phyloP scores from a whole-genome alignment of 2,888 invertebrate genomes.

The Desoria tigrina region DNA sequence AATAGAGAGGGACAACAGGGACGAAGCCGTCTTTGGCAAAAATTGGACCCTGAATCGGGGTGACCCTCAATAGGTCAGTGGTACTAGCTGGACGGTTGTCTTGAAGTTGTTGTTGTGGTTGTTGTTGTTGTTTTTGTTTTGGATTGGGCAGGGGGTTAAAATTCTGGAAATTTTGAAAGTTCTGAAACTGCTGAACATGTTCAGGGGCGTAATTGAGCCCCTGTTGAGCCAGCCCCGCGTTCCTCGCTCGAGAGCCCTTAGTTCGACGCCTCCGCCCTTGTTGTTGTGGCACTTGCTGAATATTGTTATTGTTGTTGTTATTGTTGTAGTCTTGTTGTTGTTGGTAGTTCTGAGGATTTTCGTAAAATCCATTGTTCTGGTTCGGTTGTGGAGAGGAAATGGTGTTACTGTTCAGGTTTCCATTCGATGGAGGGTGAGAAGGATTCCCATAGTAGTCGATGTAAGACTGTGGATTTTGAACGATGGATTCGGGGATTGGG shows the following conservation, averaged over 20 bases:
- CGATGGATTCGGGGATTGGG: slow-evolving; percentile 43
- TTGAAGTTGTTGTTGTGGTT: slow-evolving; percentile 10
- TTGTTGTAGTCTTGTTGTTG: slow-evolving; percentile 23
- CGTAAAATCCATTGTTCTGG: slow-evolving; percentile 16
- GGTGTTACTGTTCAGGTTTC: slow-evolving; percentile 27
- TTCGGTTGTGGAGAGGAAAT: background rate
- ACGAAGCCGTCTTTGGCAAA: slow-evolving; percentile 79
- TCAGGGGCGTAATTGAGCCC: slow-evolving; percentile 33
- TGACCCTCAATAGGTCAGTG: slow-evolving; percentile 64
- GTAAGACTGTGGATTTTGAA: slow-evolving; percentile 40
- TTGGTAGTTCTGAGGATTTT: slow-evolving; percentile 35
- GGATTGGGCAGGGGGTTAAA: slow-evolving; percentile 12
- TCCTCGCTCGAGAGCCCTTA: slow-evolving; percentile 22
- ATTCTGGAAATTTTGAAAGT: slow-evolving; percentile 29
- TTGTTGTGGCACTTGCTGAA: slow-evolving; percentile 23
- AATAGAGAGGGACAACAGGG: slow-evolving; percentile 82
- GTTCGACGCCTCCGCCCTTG: slow-evolving; percentile 22
- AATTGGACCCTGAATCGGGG: slow-evolving; percentile 86
- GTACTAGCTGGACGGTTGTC: slow-evolving; percentile 1
- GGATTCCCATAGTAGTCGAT: slow-evolving; percentile 50
- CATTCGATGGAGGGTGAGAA: slow-evolving; percentile 15
- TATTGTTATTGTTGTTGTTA: slow-evolving; percentile 5
- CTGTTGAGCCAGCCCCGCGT: slow-evolving; percentile 11
- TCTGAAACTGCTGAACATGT: slow-evolving; percentile 28
- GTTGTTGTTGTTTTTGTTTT: slow-evolving; percentile 18